Evolutionary conservation across 2,113 vertebrate species (phyloP), one percentile per base, ranked within the genome.

Genomic region (Salvelinus fontinalis): DNA sequence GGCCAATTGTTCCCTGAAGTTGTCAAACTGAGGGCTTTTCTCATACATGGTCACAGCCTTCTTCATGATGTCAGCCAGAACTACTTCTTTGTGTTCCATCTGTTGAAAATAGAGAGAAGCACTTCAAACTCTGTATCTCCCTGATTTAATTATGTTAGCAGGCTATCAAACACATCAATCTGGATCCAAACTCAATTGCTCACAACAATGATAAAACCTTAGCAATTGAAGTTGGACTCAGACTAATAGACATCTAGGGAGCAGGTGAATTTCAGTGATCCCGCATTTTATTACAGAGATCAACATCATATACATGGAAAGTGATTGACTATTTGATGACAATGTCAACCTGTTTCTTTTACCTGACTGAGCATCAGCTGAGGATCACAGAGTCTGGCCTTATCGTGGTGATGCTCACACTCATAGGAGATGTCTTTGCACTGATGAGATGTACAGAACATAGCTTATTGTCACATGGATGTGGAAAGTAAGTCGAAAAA

Each of bases 41-140:
- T 51, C 31, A 80, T 92, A 93, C 73, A 94, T 75, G 4, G 71
- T 71, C 44, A 80, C 84, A 18, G 86, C 82, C 83, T 87, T 81
- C 0, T 87, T 72, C 39, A 93, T 34, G 73, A 92, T 82, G 0
- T 91, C 73, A 74, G 69, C 64, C 77, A 92, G 76, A 22, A 84
- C 78, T 20, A 54, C 57, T 44, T 76, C 66, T 4, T 90, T 75
- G 3, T 91, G 86, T 16, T 89, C 75, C 2, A 90, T 80, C 91
- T 94, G 73, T 27, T 11, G 14, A 18, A 29, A 22, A 48, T 3
- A 67, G 49, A 59, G 75, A 60, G 20, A n/a, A n/a, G 26, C 13
- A n/a, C 6, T 22, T 62, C 18, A 62, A 20, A n/a, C n/a, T 62
- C 59, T 22, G 18, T 9, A 22, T 62, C 18, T 20, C 7, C 16